A percentile compares a stretch with the other conserved stretches of the same genome.
These are phyloP conservation scores for Rhodeus uyekii DNA, from an alignment of 2,797 vertebrate species.

Conservation along the genomic window DNA sequence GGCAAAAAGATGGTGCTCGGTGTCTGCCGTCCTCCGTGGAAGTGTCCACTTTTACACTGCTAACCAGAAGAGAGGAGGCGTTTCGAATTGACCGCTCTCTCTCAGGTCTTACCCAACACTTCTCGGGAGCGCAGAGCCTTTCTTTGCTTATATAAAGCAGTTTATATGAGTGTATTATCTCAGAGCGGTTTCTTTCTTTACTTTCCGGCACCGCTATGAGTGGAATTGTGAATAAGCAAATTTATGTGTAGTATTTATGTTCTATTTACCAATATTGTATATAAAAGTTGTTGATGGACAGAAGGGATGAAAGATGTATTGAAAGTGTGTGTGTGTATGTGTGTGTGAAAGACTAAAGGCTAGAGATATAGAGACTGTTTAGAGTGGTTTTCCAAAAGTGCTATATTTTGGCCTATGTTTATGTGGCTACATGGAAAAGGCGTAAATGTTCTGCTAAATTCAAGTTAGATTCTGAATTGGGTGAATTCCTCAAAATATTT, in stretches of 20 bases:
- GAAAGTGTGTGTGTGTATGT: conserved; percentile 68
- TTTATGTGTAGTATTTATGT: conserved; percentile 85
- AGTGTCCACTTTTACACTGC: conserved; percentile 45
- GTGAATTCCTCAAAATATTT: conserved; percentile 5
- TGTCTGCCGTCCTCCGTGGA: conserved; percentile 34
- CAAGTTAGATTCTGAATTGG: conserved; percentile 35
- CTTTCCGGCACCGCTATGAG: conserved; percentile 71
- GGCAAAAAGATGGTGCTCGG: conserved; percentile 41
- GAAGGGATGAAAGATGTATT: conserved; percentile 59
- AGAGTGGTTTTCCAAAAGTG: conserved; percentile 68
- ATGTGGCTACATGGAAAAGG: conserved; percentile 42
- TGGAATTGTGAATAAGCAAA: conserved; percentile 82
- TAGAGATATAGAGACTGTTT: conserved; percentile 55
- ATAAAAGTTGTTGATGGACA: conserved; percentile 78
- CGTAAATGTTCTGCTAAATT: conserved; percentile 9
- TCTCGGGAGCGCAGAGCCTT: conserved; percentile 73
- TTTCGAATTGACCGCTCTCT: conserved; percentile 49
- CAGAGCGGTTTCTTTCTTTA: conserved; percentile 52
- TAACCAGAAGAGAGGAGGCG: conserved; percentile 49
- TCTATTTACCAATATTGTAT: conserved; percentile 84
- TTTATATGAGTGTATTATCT: conserved; percentile 62
- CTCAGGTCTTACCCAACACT: conserved; percentile 67
- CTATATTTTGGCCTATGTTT: conserved; percentile 61
- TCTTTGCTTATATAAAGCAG: conserved; percentile 69
- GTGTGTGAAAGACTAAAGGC: conserved; percentile 70